Evolutionary conservation across 2,113 vertebrate species (phyloP).

Genomic region (Xenus cinereus): DNA sequence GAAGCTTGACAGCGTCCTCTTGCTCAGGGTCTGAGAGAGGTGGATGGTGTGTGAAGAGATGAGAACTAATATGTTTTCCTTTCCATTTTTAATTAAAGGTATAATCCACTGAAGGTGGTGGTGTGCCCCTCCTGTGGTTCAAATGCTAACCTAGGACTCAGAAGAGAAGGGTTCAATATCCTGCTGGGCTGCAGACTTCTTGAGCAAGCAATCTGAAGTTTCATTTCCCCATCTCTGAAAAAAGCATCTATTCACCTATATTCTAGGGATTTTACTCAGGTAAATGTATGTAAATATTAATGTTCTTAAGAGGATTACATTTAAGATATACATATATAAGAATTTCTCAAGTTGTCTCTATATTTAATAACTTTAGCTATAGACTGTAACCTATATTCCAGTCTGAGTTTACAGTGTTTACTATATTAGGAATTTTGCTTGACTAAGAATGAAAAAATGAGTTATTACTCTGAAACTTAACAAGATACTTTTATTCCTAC

Average conservation of each 20-base stretch:
- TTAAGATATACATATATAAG: not conserved
- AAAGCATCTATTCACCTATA: not conserved
- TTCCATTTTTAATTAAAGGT: not conserved
- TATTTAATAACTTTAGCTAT: not conserved
- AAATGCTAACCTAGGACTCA: not conserved
- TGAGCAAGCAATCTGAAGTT: not conserved
- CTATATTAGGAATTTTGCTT: not conserved
- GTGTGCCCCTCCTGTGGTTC: not conserved
- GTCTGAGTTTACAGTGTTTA: not conserved
- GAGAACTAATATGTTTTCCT: not conserved
- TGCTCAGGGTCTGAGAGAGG: not conserved
- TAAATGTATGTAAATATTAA: not conserved
- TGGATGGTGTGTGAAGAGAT: not conserved
- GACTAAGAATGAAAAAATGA: not conserved
- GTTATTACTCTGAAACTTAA: not conserved
- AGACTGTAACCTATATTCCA: not conserved
- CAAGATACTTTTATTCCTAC: not conserved
- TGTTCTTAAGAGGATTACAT: not conserved
- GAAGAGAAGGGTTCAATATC: not conserved
- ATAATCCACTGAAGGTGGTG: not conserved
- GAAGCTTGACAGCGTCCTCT: not conserved
- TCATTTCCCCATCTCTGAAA: not conserved
- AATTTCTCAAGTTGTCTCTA: not conserved
- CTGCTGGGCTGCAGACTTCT: not conserved
- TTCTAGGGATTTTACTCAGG: not conserved